Evolutionary conservation across 2,888 invertebrate species (phyloP), one percentile per base, ranked within the genome.

Genomic region (Ochropleura leucogaster): DNA sequence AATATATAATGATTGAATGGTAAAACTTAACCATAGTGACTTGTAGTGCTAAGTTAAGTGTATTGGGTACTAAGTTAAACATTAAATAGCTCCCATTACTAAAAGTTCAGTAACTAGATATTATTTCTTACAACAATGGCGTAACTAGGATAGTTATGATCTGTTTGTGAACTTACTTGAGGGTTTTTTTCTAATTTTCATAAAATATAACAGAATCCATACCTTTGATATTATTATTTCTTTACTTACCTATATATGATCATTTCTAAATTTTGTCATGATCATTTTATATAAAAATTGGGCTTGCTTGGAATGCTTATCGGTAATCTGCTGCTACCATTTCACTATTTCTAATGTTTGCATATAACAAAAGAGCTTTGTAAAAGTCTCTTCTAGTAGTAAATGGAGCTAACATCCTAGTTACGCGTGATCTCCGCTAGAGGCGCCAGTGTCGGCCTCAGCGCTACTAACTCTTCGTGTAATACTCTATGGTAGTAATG

Each of bases 371-470:
- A 12, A n/a, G 51, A 66, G 16, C 47, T 9, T 14, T 59, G 3
- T 49, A 46, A 10, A 4, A 4, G 14, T 46, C 51, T 46, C 14
- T 42, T 46, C 55, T 57, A 42, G 42, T 12, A 30, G 1, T 40
- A 10, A 5, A 44, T 20, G 12, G 20, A 6, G 40, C 40, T 42
- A 0, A 0, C 49, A 57, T 64, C 53, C 66, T 68, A 68, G 51
- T 80, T 77, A 64, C 55, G 67, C 30, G 55, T 49, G 8, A 6
- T 18, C 20, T 4, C 51, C 55, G 53, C 65, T 53, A 72, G 55
- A 55, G 53, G 53, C 55, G 44, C 77, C n/a, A 49, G 49, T n/a
- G 57, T 57, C n/a, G 51, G 4, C 12, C 77, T n/a, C 8, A 30
- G n/a, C 18, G 42, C 49, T 10, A 20, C 77, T 9, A 18, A 20